Percentiles rank a stretch among this genome's conserved stretches.
phyloP scores from a whole-genome alignment of 2,113 vertebrate genomes.

The Percopsis transmontana region DNA sequence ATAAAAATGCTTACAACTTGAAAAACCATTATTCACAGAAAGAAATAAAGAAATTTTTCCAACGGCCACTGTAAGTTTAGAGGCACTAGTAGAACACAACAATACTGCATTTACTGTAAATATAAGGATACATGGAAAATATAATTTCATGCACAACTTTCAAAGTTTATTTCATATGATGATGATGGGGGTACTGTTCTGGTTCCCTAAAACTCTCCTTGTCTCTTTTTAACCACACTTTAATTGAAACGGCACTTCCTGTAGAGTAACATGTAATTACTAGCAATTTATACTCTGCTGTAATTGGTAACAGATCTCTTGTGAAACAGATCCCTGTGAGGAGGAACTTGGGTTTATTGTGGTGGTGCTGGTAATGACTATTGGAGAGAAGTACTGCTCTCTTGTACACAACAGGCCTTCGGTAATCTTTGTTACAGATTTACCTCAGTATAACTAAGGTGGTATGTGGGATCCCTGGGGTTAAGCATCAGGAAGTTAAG shows the following conservation, averaged over 20 bases:
- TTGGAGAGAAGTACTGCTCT: conserved; percentile 30
- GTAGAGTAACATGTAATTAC: conserved; percentile 75
- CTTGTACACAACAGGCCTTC: no score
- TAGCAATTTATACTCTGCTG: conserved; percentile 64
- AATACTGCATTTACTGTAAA: no score
- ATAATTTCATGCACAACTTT: no score
- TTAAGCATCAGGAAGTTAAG: conserved; percentile 16
- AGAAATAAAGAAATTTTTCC: no score
- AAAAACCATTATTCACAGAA: conserved; percentile 36
- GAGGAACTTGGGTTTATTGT: conserved; percentile 49
- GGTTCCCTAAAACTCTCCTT: conserved; percentile 21
- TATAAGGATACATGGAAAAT: no score
- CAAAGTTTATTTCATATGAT: no score
- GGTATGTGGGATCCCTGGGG: conserved; percentile 9
- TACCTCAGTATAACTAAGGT: not conserved
- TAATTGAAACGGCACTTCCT: conserved; percentile 67
- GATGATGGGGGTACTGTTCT: conserved; percentile 18
- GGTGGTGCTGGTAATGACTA: conserved; percentile 18
- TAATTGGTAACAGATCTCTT: conserved; percentile 76
- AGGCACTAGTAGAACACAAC: not conserved
- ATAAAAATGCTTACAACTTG: conserved; percentile 23
- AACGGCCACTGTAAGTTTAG: not conserved
- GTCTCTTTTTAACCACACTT: conserved; percentile 62
- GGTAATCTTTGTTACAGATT: not conserved
- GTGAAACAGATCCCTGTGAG: conserved; percentile 58